Base-by-base conservation (phyloP, 37 sponge, comb jelly and placozoan species). In the Theonella swinhoei region DNA sequence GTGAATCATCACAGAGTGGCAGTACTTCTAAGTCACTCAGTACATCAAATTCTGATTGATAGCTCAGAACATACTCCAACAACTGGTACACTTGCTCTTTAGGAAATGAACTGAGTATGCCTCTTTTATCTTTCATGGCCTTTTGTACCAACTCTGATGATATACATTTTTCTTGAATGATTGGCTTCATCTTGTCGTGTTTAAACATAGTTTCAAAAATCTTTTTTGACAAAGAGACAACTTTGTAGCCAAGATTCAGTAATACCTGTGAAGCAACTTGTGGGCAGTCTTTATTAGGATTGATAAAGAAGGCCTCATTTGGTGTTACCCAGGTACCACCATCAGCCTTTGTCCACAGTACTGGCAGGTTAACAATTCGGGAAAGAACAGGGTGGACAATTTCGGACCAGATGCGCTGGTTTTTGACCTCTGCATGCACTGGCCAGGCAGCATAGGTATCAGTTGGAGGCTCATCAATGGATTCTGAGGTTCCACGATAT, bases 401-500 rank as follows among this genome's bases (percentile, higher is more conserved):
- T 1, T 76, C 77, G 23, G 28, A 66, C 91, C 91, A 91, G 1
- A 84, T 78, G 9, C 32, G 4, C 9, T 61, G 30, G 8, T 81
- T 64, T 24, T 63, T 71, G 5, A 68, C 62, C 64, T 82, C 74
- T 34, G 63, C 38, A 36, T 42, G 26, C 25, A 91, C 39, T 20
- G 91, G 91, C 86, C 86, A 85, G 31, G 83, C 64, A 68, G 73
- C 64, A 78, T 78, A 91, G 24, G 91, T 68, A 60, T 82, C 91
- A 41, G 67, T 63, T 19, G 85, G 30, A 22, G 66, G 47, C n/a
- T n/a, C n/a, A n/a, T n/a, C n/a, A n/a, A n/a, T n/a, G n/a, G n/a
- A n/a, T n/a, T n/a, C n/a, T n/a, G n/a, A n/a, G n/a, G n/a, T n/a
- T 32, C 65, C 22, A 28, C 0, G 3, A 41, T 91, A 91, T 4